These are phyloP conservation scores for Agapornis roseicollis DNA, from an alignment of 2,113 vertebrate species.

Conservation along the genomic window DNA sequence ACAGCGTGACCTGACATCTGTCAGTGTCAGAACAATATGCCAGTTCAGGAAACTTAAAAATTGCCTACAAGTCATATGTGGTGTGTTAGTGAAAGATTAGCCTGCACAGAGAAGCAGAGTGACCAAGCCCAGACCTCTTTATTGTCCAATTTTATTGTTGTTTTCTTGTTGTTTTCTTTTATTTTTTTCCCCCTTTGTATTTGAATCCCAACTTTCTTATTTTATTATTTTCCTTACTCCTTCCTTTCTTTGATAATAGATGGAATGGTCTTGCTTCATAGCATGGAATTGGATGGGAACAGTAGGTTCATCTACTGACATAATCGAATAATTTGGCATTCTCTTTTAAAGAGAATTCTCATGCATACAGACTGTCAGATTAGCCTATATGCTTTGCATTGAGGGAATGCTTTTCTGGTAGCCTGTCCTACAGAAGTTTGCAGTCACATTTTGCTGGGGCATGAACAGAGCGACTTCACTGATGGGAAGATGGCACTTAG, in stretches of 20 bases:
- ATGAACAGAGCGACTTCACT: not conserved
- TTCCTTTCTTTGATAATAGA: not conserved
- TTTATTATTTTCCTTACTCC: not conserved
- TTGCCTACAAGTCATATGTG: not conserved
- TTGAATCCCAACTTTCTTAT: not conserved
- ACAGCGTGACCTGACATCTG: not conserved
- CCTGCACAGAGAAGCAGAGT: not conserved
- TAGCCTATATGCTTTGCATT: rapidly evolving
- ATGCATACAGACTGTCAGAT: rapidly evolving
- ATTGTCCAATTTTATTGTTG: not conserved
- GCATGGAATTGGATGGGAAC: not conserved
- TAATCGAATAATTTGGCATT: not conserved
- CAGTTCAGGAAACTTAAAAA: not conserved
- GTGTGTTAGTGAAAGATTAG: not conserved
- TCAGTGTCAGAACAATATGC: not conserved
- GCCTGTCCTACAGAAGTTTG: not conserved
- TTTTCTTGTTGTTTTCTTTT: not conserved
- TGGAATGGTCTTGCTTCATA: not conserved
- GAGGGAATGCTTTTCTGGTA: not conserved
- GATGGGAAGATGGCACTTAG: not conserved
- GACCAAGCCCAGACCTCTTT: not conserved
- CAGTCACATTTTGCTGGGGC: not conserved
- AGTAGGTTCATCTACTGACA: rapidly evolving
- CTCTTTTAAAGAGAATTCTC: not conserved
- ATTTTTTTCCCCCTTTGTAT: not conserved